Evolutionary conservation across 2,113 vertebrate species (phyloP).

Genomic region (Larimichthys crocea): DNA sequence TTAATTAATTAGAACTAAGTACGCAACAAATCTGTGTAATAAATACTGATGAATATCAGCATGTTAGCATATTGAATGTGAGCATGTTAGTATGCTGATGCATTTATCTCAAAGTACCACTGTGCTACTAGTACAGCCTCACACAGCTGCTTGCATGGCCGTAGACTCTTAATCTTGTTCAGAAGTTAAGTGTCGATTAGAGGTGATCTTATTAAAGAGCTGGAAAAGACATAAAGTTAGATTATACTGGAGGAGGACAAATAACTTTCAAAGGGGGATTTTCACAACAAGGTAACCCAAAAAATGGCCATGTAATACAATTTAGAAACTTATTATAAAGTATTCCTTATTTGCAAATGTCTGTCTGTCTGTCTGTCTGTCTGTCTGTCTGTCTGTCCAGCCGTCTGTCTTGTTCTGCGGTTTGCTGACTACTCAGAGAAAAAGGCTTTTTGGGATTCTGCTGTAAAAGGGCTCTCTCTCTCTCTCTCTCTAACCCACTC

Average conservation of each 20-base stretch:
- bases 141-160: too few relatives aligned
- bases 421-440: slow-evolving; percentile 56
- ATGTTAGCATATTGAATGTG: too few relatives aligned
- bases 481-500: slow-evolving; percentile 26
- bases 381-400: slow-evolving; percentile 1
- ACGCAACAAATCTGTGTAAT: too few relatives aligned
- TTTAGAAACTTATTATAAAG: background rate
- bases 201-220: background rate
- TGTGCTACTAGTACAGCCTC: too few relatives aligned
- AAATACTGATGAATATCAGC: too few relatives aligned
- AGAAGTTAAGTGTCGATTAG: background rate
- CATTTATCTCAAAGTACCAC: too few relatives aligned
- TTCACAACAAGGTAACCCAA: background rate
- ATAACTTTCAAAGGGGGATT: background rate
- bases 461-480: slow-evolving; percentile 47
- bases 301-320: background rate
- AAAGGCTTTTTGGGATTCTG: slow-evolving; percentile 64
- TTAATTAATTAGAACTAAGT: too few relatives aligned
- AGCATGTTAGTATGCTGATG: too few relatives aligned
- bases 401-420: slow-evolving; percentile 27
- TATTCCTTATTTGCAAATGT: too few relatives aligned
- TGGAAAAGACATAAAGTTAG: too few relatives aligned
- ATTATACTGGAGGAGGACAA: background rate
- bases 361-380: slow-evolving; percentile 1
- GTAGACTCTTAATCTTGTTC: background rate